Evolutionary conservation across 2,797 vertebrate species (phyloP), one percentile per base, ranked within the genome.

Genomic region (Rhabdophis nuchalis): DNA sequence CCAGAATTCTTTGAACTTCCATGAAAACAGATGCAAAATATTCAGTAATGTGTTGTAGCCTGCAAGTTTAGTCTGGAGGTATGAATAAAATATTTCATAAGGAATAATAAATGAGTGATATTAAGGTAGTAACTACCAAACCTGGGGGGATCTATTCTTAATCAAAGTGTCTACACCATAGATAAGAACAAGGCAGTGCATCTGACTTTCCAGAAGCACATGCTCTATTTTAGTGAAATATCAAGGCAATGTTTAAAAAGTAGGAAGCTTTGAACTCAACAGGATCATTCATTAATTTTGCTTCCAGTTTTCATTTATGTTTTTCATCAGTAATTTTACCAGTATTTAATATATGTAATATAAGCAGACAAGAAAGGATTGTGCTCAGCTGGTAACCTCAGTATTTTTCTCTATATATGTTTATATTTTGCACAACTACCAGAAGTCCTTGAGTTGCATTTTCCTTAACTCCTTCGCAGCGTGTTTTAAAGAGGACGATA

Each of bases 31-130:
- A 92, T 89, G n/a, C 46, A 92, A 92, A 89, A 61, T 82, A 86
- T 41, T 89, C 36, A 23, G n/a, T 89, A 86, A 64, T 86, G 52
- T 89, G 18, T 36, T 61, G 5, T 86, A 88, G 57, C 20, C 57
- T 64, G 87, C 77, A 86, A 56, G 32, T 64, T 46, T 85, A 89
- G 77, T 27, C 46, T 60, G 7, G 27, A 20, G 87, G 23, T 89
- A 23, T 50, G 82, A 92, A 92, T 89, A 89, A 85, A 92, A 85
- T 52, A 89, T 92, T 46, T 64, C 87, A 89, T 54, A 92, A 88
- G 91, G 23, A 72, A 86, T 89, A 92, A 68, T 56, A 32, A 56
- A 92, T 90, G 60, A 90, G 57, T 57, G 68, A 92, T 64, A 64
- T 57, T 86, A 53, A 89, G 53, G 20, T 53, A 36, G 14, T 68